phyloP scores from a whole-genome alignment of 2,888 invertebrate genomes.

The Lymantria monacha region DNA sequence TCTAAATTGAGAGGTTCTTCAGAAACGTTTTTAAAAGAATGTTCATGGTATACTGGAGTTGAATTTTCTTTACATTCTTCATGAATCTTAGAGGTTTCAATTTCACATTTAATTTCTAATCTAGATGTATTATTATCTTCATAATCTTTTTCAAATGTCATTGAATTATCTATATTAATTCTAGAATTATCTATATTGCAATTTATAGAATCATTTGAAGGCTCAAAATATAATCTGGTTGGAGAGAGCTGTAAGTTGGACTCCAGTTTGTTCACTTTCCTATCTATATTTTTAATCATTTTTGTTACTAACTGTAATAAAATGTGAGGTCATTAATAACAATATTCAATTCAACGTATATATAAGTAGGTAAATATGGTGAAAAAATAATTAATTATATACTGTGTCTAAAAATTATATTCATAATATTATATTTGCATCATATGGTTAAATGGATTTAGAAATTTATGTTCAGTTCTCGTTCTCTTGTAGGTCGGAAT shows the following conservation, averaged over 20 bases:
- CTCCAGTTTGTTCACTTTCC: slow-evolving; percentile 29
- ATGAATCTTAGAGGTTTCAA: neutral
- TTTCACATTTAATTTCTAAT: slow-evolving; percentile 18
- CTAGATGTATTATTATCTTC: slow-evolving; percentile 11
- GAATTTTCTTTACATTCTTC: neutral
- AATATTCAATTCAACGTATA: no score
- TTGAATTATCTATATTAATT: neutral
- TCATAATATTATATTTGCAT: no score
- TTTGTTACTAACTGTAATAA: slow-evolving; percentile 25
- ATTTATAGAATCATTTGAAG: neutral
- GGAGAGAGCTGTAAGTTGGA: slow-evolving; percentile 18
- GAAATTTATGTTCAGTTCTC: no score
- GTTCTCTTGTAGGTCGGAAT: no score
- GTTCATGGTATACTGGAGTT: no score
- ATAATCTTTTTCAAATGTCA: slow-evolving; percentile 3
- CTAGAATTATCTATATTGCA: neutral
- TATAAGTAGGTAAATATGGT: no score
- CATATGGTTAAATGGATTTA: no score
- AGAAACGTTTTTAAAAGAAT: no score
- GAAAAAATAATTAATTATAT: no score
- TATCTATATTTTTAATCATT: slow-evolving; percentile 26
- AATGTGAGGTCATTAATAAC: neutral
- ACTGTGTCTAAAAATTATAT: no score
- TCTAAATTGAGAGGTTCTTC: no score
- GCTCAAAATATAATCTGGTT: slow-evolving; percentile 1